These are phyloP conservation scores for Enteromius anoplus DNA, from an alignment of 2,797 vertebrate species.

Conservation along the genomic window DNA sequence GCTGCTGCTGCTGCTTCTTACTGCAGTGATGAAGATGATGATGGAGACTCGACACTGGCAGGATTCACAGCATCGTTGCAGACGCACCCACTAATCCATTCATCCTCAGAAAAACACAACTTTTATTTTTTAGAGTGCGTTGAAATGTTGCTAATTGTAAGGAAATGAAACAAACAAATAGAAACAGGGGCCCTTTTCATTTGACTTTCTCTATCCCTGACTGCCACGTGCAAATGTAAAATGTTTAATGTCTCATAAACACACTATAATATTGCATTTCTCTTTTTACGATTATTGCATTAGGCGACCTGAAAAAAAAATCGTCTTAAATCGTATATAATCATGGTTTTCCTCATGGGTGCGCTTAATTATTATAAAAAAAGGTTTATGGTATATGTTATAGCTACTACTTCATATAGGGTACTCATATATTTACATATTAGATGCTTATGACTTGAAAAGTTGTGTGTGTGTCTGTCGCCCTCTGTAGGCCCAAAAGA, in stretches of 20 bases:
- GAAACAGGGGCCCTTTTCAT: background rate
- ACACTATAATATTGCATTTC: background rate
- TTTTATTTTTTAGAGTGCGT: background rate
- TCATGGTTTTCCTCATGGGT: background rate
- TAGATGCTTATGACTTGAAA: background rate
- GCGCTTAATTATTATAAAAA: background rate
- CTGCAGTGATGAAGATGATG: conserved; percentile 40
- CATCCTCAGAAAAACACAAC: background rate
- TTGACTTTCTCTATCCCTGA: background rate
- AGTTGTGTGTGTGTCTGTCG: conserved; percentile 11
- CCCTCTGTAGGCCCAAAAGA: conserved; percentile 23
- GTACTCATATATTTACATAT: background rate
- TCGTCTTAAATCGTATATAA: background rate
- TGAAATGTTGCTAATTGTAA: background rate
- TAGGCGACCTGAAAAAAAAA: background rate
- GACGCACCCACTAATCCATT: conserved; percentile 14
- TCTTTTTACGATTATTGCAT: background rate
- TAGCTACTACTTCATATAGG: background rate
- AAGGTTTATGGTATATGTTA: background rate
- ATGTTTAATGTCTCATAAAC: background rate
- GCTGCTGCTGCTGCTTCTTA: conserved; percentile 7
- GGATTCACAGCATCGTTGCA: conserved; percentile 19
- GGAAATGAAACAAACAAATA: background rate
- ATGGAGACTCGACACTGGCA: conserved; percentile 20
- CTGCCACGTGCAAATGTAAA: background rate